Evolutionary conservation across 1,140 invertebrate species (phyloP).

Genomic region (Plectus sambesii): DNA sequence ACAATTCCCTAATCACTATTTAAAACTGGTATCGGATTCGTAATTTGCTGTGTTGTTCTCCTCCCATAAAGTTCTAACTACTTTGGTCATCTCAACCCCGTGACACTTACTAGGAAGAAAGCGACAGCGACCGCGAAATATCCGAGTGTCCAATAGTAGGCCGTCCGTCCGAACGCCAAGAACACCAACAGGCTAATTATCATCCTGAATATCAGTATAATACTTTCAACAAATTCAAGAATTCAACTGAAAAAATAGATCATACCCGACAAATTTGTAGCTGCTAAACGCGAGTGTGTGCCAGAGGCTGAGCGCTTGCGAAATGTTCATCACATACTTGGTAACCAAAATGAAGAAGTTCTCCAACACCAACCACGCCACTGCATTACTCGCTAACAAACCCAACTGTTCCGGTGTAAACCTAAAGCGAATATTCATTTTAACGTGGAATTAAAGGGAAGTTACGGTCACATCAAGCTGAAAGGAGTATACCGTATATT

Average conservation of each 20-base stretch:
- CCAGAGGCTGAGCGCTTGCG: conserved; percentile 69
- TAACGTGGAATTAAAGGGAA: no score
- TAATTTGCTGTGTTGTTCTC: no score
- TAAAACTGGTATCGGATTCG: no score
- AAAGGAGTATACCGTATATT: no score
- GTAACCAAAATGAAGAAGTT: conserved; percentile 69
- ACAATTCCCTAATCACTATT: no score
- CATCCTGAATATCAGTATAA: conserved; percentile 54
- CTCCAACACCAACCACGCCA: conserved; percentile 85
- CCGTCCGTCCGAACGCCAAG: conserved; percentile 60
- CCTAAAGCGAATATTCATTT: conserved; percentile 76
- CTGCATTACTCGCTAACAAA: conserved; percentile 77
- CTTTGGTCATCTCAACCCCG: background rate
- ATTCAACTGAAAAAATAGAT: conserved; percentile 44
- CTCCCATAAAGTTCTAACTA: no score
- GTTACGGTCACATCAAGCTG: no score
- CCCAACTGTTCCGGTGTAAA: conserved; percentile 90
- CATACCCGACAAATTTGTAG: conserved; percentile 82
- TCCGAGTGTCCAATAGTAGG: conserved; percentile 65
- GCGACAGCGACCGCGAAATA: conserved; percentile 72
- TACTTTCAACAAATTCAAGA: background rate
- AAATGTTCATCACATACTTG: conserved; percentile 77
- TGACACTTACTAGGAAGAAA: conserved; percentile 70
- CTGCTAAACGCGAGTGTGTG: conserved; percentile 82
- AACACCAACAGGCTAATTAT: conserved; percentile 65